Conservation (phyloP, 2,113 vertebrate species). For the Cololabis saira region DNA sequence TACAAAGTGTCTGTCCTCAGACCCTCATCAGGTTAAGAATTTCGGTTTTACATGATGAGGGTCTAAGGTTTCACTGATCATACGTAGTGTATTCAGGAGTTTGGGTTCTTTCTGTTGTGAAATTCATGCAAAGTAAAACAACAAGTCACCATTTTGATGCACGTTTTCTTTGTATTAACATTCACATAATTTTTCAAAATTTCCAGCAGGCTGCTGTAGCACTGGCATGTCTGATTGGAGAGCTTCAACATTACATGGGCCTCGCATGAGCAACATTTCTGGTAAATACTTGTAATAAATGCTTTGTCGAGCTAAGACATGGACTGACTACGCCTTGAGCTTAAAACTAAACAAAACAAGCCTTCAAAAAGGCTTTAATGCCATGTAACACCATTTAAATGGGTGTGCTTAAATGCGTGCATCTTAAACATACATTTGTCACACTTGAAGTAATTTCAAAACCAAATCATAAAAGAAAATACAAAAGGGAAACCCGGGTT, state of each 20-base stretch:
- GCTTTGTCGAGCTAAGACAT: constrained; percentile 11
- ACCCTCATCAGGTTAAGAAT: not conserved
- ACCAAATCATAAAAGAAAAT: constrained; percentile 26
- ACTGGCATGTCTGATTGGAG: not conserved
- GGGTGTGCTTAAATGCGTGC: constrained; percentile 22
- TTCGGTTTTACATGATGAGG: no score
- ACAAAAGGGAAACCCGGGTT: constrained; percentile 26
- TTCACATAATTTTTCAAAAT: not conserved
- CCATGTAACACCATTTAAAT: constrained; percentile 4
- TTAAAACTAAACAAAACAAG: constrained; percentile 24
- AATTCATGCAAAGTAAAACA: no score
- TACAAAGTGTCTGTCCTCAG: not conserved
- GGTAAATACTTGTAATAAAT: constrained; percentile 5
- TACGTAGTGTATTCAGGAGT: no score
- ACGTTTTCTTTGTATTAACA: no score
- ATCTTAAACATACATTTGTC: constrained; percentile 32
- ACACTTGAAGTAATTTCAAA: constrained; percentile 25
- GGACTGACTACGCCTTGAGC: constrained; percentile 3
- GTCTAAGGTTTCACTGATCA: no score
- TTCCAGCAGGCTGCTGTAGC: not conserved
- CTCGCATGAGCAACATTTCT: constrained; percentile 10
- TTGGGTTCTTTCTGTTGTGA: no score
- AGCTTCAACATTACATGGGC: not conserved
- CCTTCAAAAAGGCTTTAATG: constrained; percentile 18
- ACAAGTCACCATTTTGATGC: no score